These are phyloP conservation scores for Pristionchus japonicus DNA, from an alignment of 2,888 invertebrate species.

Conservation along the genomic window DNA sequence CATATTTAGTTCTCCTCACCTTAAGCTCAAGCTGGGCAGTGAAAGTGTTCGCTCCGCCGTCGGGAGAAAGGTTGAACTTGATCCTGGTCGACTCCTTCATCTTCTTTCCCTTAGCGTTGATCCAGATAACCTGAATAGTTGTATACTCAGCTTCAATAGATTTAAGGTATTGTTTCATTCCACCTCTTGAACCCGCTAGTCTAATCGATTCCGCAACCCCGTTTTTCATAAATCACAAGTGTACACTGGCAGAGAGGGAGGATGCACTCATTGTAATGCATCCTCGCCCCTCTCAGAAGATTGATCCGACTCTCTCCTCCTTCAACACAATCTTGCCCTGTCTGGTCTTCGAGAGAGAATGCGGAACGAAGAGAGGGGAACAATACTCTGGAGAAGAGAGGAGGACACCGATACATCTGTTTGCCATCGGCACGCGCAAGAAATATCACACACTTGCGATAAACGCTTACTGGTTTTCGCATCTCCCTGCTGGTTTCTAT, in stretches of 20 bases:
- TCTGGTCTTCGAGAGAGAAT: too few relatives aligned
- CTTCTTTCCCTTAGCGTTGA: constrained; percentile 76
- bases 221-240: constrained; percentile 8
- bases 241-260: not conserved
- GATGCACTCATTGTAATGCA: constrained; percentile 36
- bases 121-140: constrained; percentile 71
- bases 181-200: not conserved
- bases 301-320: not conserved
- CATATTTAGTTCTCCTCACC: too few relatives aligned
- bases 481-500: not conserved
- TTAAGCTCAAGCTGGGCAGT: constrained; percentile 74
- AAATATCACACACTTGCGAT: not conserved
- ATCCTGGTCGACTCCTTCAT: constrained; percentile 75
- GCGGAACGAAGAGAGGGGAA: too few relatives aligned
- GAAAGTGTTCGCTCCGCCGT: constrained; percentile 71
- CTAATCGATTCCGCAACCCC: not conserved
- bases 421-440: constrained; percentile 14
- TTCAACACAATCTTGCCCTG: not conserved
- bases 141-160: too few relatives aligned
- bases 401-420: constrained; percentile 36
- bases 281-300: too few relatives aligned
- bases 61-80: constrained; percentile 71
- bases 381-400: not conserved
- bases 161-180: not conserved
- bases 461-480: constrained; percentile 27